These are phyloP conservation scores for Tribolium castaneum DNA, from an alignment of 1,140 invertebrate species.

Conservation along the genomic window DNA sequence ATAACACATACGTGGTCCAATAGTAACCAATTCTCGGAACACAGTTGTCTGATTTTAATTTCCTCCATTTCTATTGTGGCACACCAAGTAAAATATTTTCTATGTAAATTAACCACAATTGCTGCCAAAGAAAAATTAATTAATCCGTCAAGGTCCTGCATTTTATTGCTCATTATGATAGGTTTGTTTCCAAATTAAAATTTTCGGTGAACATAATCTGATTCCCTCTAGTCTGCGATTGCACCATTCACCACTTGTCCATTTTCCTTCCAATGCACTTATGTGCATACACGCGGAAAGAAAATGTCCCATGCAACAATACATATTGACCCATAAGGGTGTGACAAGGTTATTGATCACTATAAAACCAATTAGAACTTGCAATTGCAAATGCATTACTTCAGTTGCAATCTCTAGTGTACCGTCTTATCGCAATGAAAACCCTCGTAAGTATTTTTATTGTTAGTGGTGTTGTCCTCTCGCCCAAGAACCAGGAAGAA, in stretches of 20 bases:
- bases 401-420: constrained; percentile 21
- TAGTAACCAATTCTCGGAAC: neutral
- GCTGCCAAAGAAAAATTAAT: neutral
- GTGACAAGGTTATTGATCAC: constrained; percentile 35
- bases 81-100: neutral
- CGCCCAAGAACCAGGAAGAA: constrained; percentile 5
- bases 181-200: neutral
- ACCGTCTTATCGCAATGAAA: constrained; percentile 35
- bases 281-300: constrained; percentile 34
- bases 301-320: constrained; percentile 24
- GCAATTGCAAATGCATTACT: constrained; percentile 17
- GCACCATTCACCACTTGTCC: constrained; percentile 17
- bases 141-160: neutral
- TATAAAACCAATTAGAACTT: constrained; percentile 33
- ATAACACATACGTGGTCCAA: neutral
- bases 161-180: neutral
- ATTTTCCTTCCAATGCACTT: constrained; percentile 18
- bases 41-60: neutral
- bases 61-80: neutral
- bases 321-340: constrained; percentile 1
- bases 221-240: neutral
- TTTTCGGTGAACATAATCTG: neutral
- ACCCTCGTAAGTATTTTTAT: constrained; percentile 42
- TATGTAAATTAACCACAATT: neutral
- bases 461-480: neutral